Conservation (phyloP, 2,888 invertebrate species). For the Caenorhabditis virilis region DNA sequence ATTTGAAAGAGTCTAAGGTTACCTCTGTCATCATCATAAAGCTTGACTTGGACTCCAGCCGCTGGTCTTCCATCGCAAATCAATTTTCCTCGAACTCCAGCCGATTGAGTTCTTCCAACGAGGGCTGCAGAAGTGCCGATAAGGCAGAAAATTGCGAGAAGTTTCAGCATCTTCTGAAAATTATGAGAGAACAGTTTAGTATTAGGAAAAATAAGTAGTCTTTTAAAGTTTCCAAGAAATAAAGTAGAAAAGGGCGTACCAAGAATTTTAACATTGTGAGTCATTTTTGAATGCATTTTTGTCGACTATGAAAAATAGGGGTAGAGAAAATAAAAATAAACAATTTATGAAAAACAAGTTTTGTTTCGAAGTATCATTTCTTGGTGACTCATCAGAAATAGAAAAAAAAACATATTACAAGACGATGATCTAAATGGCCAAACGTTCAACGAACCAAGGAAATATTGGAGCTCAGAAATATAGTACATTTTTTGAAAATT, state of each 20-base stretch:
- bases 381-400: background rate
- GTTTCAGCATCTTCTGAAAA: conserved; percentile 17
- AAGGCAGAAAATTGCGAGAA: conserved; percentile 18
- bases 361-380: background rate
- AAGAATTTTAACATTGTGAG: background rate
- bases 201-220: background rate
- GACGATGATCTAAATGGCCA: background rate
- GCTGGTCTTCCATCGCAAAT: conserved; percentile 45
- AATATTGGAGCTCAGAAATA: no score
- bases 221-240: background rate
- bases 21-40: conserved; percentile 51
- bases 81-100: conserved; percentile 42
- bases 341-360: no score
- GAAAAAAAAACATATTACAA: background rate
- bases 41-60: conserved; percentile 43
- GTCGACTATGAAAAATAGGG: no score
- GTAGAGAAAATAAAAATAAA: no score
- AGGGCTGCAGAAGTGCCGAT: conserved; percentile 14
- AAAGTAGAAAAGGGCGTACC: background rate
- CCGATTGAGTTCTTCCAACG: conserved; percentile 46
- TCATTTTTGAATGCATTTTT: no score
- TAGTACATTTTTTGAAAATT: no score
- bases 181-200: background rate
- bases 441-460: no score
- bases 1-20: background rate